Conservation (phyloP, 2,888 invertebrate genomes). For the Tuberolachnus salignus region DNA sequence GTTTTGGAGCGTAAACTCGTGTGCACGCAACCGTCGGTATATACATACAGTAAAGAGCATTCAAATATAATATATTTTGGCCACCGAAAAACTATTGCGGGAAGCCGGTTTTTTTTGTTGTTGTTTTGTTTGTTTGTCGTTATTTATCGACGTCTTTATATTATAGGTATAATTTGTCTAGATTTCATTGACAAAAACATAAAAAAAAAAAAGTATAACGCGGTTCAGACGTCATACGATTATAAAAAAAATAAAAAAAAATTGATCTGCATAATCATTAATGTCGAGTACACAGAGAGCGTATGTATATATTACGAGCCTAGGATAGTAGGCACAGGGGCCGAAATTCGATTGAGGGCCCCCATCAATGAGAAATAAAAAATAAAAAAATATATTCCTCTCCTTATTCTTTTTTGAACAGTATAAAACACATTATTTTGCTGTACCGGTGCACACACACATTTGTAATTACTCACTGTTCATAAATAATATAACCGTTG, state of each 20-base stretch:
- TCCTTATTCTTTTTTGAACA: no score
- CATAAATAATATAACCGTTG: no score
- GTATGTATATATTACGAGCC: no score
- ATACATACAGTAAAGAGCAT: conserved; percentile 4
- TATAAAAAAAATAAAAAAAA: not conserved
- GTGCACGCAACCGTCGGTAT: not conserved
- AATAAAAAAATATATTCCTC: no score
- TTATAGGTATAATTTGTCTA: not conserved
- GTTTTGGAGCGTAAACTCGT: conserved; percentile 43
- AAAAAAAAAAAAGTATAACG: conserved; percentile 5
- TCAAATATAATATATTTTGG: conserved; percentile 28
- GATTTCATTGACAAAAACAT: not conserved
- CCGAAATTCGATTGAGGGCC: no score
- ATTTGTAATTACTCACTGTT: no score
- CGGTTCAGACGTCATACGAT: not conserved
- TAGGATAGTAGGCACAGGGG: no score
- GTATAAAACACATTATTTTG: no score
- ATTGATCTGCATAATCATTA: no score
- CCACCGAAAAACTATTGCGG: conserved; percentile 8
- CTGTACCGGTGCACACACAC: no score
- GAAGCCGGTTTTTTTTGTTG: not conserved
- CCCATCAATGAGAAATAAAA: no score
- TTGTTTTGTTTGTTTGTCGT: conserved; percentile 12
- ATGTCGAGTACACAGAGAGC: no score
- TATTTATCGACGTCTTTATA: conserved; percentile 16